Conservation (phyloP, 2,888 invertebrate genomes). For the Callimorpha dominula region DNA sequence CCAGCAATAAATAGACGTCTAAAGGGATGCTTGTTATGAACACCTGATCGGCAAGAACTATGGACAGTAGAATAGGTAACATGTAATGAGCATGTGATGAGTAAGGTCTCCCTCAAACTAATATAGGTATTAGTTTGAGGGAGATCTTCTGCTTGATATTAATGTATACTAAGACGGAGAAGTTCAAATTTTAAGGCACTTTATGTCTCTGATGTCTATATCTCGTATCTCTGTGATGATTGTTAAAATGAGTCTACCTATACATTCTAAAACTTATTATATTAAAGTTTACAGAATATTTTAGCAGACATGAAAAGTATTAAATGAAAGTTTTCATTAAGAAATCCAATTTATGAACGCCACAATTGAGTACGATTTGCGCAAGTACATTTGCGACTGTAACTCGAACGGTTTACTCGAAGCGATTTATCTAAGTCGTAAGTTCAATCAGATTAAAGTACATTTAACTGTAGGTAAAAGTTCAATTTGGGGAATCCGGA, state of each 20-base stretch:
- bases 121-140: neutral
- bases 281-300: neutral
- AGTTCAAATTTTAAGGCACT: too few species aligned
- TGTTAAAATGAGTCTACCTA: neutral
- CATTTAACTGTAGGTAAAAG: conserved; percentile 83
- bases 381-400: conserved; percentile 33
- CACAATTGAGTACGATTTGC: conserved; percentile 16
- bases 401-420: conserved; percentile 51
- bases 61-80: too few species aligned
- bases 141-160: too few species aligned
- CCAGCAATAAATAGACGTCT: too few species aligned
- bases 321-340: conserved; percentile 24
- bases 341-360: conserved; percentile 21
- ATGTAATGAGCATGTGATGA: too few species aligned
- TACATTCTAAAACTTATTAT: neutral
- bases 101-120: too few species aligned
- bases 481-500: conserved; percentile 81
- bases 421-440: conserved; percentile 79
- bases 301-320: neutral
- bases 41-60: neutral
- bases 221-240: neutral
- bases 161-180: too few species aligned
- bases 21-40: neutral
- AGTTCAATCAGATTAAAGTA: conserved; percentile 85
- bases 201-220: neutral